Evolutionary conservation across 2,888 invertebrate genomes (phyloP), one percentile per base, ranked within the genome.

Genomic region (Syritta pipiens): DNA sequence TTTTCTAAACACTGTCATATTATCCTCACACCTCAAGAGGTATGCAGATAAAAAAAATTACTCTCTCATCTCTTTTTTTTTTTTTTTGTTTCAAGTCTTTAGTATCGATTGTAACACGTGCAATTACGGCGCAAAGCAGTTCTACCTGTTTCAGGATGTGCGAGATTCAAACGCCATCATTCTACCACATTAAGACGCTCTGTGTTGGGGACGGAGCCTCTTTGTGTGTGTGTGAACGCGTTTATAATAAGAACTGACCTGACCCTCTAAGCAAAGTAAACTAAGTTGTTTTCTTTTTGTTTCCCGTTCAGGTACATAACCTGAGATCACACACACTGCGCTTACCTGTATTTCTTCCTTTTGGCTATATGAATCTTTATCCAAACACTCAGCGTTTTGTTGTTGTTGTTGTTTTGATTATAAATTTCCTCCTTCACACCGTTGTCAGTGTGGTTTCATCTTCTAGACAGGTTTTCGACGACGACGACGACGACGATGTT

Each of bases 161-260:
- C 26, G 44, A 53, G 44, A 72, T 65, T 49, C 48, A 62, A 79
- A 74, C 46, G 79, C 62, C 71, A 71, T 46, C 22, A 49, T 28
- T 17, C 30, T 49, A 12, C n/a, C n/a, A n/a, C 44, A 24, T 6
- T 14, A 24, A 46, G 6, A 24, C 17, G n/a, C n/a, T n/a, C n/a
- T n/a, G n/a, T n/a, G n/a, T n/a, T n/a, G n/a, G n/a, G n/a, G n/a
- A 1, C 14, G 20, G 5, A 24, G 9, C 12, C 1, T 4, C 28
- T 4, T 1, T 37, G 32, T 65, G 30, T 60, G 42, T 7, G 37
- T 20, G 48, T 20, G 32, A 14, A 28, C n/a, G n/a, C n/a, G n/a
- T n/a, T n/a, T n/a, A n/a, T n/a, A 3, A 35, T 17, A 59, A 55
- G 35, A 71, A 79, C 79, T 79, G 79, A 79, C 79, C 79, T 79